These are phyloP conservation scores for Homalodisca vitripennis DNA, from an alignment of 1,140 invertebrate genomes.

Conservation along the genomic window DNA sequence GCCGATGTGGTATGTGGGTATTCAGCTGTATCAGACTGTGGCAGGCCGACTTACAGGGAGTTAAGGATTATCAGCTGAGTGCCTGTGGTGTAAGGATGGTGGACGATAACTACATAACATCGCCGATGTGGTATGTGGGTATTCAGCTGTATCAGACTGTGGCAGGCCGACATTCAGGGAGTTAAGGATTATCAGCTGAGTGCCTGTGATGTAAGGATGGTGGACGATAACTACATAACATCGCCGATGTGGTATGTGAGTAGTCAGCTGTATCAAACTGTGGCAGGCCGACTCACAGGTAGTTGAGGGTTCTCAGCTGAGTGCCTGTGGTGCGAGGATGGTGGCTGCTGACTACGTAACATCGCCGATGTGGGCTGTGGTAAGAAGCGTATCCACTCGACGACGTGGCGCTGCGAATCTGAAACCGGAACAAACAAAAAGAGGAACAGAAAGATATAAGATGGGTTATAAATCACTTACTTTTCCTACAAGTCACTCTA, in stretches of 20 bases:
- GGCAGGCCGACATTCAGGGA: background rate
- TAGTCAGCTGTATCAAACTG: background rate
- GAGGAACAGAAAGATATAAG: conserved; percentile 14
- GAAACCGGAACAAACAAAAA: conserved; percentile 31
- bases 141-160: conserved; percentile 1
- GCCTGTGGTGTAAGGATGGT: background rate
- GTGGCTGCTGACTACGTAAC: conserved; percentile 44
- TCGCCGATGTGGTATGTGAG: too few relatives aligned
- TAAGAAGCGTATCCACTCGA: conserved; percentile 47
- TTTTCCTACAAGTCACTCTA: background rate
- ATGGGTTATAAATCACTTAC: background rate
- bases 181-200: background rate
- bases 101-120: too few relatives aligned
- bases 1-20: too few relatives aligned
- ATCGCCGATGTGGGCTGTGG: conserved; percentile 45
- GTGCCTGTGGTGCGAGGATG: conserved; percentile 31
- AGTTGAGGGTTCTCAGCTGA: background rate
- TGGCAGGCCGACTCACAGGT: conserved; percentile 19
- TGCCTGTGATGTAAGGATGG: background rate
- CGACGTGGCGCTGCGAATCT: conserved; percentile 40
- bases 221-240: background rate
- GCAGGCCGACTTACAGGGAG: background rate
- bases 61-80: background rate
- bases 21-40: background rate
- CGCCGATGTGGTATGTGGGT: too few relatives aligned